Conservation (phyloP, 2,888 invertebrate genomes). For the Ecdyonurus torrentis region DNA sequence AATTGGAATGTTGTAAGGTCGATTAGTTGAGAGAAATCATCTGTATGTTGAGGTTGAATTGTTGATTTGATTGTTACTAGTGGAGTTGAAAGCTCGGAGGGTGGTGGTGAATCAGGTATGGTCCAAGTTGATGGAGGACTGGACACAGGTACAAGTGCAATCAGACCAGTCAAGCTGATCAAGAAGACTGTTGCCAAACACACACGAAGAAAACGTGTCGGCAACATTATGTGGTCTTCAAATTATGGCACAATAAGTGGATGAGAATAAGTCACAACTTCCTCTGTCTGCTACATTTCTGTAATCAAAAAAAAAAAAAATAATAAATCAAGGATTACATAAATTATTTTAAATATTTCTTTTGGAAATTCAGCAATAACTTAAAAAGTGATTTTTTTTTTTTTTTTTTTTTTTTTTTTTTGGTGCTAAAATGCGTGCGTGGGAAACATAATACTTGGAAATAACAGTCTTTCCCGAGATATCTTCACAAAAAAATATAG, state of each 20-base stretch:
- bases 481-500: too few species aligned
- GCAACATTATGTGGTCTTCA: too few species aligned
- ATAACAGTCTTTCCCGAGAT: too few species aligned
- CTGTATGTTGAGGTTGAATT: conserved; percentile 5
- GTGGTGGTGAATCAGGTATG: neutral
- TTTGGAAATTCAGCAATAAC: too few species aligned
- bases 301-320: neutral
- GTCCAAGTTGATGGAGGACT: neutral
- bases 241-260: neutral
- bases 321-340: too few species aligned
- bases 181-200: neutral
- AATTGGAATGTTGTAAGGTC: conserved; percentile 45
- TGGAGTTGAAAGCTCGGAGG: neutral
- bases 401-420: too few species aligned
- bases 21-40: conserved; percentile 30
- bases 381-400: too few species aligned
- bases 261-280: neutral
- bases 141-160: neutral
- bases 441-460: too few species aligned
- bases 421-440: too few species aligned
- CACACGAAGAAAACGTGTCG: neutral
- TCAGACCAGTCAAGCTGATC: neutral
- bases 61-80: neutral
- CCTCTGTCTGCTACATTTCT: neutral
- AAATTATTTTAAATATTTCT: too few species aligned